These are phyloP conservation scores for Xenopus borealis DNA, from an alignment of 2,113 vertebrate species.

Conservation along the genomic window DNA sequence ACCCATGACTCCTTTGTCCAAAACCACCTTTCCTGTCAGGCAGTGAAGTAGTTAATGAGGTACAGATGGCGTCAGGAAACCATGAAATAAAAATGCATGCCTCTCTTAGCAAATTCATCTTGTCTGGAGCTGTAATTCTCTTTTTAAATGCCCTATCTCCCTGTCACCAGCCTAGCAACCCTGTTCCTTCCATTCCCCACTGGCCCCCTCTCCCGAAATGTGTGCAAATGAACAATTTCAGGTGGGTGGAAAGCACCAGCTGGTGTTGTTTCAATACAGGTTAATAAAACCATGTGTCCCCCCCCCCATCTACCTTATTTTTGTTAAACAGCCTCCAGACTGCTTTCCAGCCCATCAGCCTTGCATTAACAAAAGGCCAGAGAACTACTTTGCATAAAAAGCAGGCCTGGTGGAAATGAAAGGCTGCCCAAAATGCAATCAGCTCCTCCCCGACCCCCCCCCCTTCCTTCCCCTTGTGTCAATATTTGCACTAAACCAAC, in stretches of 20 bases:
- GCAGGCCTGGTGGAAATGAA: slow-evolving; percentile 59
- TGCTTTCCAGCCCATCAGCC: slow-evolving; percentile 57
- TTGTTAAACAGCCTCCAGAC: slow-evolving; percentile 54
- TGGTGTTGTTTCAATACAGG: slow-evolving; percentile 74
- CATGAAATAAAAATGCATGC: slow-evolving; percentile 21
- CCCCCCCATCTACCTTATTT: slow-evolving; percentile 49
- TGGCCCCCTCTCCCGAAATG: slow-evolving; percentile 53
- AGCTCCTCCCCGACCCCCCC: slow-evolving; percentile 56
- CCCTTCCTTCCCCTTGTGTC: slow-evolving; percentile 74
- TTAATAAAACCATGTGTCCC: slow-evolving; percentile 65
- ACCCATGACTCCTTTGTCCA: too few relatives aligned
- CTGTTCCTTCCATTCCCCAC: neutral
- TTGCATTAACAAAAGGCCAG: slow-evolving; percentile 62
- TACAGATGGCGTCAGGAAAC: slow-evolving; percentile 29
- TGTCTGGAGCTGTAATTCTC: slow-evolving; percentile 39
- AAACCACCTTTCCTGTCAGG: neutral
- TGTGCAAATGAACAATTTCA: slow-evolving; percentile 58
- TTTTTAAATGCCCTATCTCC: slow-evolving; percentile 36
- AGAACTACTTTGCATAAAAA: slow-evolving; percentile 64
- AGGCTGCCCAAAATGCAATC: slow-evolving; percentile 40
- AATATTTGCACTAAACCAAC: slow-evolving; percentile 93
- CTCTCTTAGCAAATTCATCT: slow-evolving; percentile 21
- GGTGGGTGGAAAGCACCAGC: slow-evolving; percentile 76
- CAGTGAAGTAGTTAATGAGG: slow-evolving; percentile 18
- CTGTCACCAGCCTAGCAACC: slow-evolving; percentile 29